Conservation (phyloP, 1,140 invertebrate genomes). For the Drosophila orena region DNA sequence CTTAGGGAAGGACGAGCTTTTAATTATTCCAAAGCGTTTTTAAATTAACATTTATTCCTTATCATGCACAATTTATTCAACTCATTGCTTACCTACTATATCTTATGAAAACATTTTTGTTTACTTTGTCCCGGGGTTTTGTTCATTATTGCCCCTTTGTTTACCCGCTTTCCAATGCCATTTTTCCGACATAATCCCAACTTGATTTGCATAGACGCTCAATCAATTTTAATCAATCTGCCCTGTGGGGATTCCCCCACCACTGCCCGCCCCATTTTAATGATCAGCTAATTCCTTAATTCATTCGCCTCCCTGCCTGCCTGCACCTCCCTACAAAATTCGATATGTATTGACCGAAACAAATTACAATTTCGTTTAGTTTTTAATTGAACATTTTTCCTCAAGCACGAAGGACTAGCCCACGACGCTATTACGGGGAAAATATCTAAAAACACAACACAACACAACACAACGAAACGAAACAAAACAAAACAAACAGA, state of each 20-base stretch:
- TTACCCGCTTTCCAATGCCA: constrained; percentile 11
- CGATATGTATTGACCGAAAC: constrained; percentile 8
- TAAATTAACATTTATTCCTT: not conserved
- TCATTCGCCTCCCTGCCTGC: constrained; percentile 1
- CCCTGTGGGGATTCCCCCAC: constrained; percentile 4
- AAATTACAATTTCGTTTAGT: constrained; percentile 37
- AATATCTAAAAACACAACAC: constrained; percentile 5
- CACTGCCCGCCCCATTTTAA: not conserved
- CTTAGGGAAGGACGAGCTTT: no score
- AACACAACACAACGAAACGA: constrained; percentile 9
- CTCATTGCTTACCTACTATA: constrained; percentile 10
- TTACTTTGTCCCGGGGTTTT: constrained; percentile 1
- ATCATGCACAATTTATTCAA: constrained; percentile 12
- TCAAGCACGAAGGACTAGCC: constrained; percentile 7
- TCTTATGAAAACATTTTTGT: constrained; percentile 24
- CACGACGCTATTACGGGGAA: constrained; percentile 29
- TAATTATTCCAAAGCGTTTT: no score
- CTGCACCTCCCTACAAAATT: not conserved
- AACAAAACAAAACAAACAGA: constrained; percentile 5
- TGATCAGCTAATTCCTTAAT: constrained; percentile 34
- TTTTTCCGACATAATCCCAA: constrained; percentile 27
- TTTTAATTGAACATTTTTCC: constrained; percentile 41
- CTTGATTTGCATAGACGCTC: constrained; percentile 38
- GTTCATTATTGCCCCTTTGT: constrained; percentile 26
- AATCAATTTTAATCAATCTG: constrained; percentile 46